Evolutionary conservation across 2,888 invertebrate genomes (phyloP).

Genomic region (Dendrolimus pini): DNA sequence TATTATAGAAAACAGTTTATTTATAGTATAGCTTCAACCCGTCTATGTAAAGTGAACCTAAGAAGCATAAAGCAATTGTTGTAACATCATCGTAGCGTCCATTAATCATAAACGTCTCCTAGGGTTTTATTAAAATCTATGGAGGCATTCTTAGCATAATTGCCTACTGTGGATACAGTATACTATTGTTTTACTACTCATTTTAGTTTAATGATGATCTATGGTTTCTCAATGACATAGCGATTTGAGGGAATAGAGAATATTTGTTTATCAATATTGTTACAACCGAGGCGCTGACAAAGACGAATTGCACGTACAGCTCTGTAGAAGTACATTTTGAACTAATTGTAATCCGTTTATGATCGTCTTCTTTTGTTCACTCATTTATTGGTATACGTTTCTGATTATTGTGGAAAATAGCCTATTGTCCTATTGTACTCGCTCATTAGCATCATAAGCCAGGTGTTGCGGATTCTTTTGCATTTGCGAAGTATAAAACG

Average conservation of each 20-base stretch:
- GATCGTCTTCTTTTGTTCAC: too few relatives aligned
- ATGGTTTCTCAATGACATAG: not conserved
- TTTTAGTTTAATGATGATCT: not conserved
- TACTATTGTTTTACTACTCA: not conserved
- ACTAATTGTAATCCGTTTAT: too few relatives aligned
- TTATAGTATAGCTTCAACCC: not conserved
- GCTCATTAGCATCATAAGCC: too few relatives aligned
- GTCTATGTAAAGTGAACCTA: not conserved
- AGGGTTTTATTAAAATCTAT: slow-evolving; percentile 1
- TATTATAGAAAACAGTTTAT: too few relatives aligned
- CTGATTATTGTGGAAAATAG: too few relatives aligned
- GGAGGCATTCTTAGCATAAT: not conserved
- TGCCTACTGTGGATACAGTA: not conserved
- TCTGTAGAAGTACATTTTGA: too few relatives aligned
- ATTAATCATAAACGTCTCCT: slow-evolving; percentile 1
- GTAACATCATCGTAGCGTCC: slow-evolving; percentile 1
- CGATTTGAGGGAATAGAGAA: not conserved
- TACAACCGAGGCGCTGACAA: too few relatives aligned
- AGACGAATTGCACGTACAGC: too few relatives aligned
- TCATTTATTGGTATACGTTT: too few relatives aligned
- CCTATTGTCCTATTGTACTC: too few relatives aligned
- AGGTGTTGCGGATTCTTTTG: too few relatives aligned
- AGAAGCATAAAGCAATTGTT: slow-evolving; percentile 1
- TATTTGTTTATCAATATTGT: not conserved
- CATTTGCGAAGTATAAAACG: too few relatives aligned